phyloP scores from a whole-genome alignment of 2,888 invertebrate species.

The Acanthacorydalis orientalis region DNA sequence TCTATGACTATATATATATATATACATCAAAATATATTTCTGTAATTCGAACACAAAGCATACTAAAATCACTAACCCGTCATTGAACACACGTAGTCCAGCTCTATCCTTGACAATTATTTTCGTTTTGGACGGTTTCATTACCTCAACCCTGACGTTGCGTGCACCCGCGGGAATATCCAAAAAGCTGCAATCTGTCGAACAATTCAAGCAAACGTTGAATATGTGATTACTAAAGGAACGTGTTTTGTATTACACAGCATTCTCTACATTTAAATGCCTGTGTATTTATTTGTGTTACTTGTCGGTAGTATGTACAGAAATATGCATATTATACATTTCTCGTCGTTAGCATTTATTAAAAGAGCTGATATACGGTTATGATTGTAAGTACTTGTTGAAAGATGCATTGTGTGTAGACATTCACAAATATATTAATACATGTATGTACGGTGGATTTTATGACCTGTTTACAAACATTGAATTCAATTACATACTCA shows the following conservation, averaged over 20 bases:
- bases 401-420: too few species aligned
- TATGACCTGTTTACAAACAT: too few species aligned
- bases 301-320: too few species aligned
- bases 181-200: conserved; percentile 17
- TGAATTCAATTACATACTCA: too few species aligned
- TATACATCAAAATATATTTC: background rate
- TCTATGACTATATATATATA: background rate
- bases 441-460: too few species aligned
- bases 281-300: too few species aligned
- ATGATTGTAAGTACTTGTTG: too few species aligned
- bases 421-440: too few species aligned
- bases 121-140: conserved; percentile 30
- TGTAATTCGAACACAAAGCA: background rate
- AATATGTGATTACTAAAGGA: conserved; percentile 1
- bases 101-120: conserved; percentile 27
- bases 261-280: too few species aligned
- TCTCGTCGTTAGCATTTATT: too few species aligned
- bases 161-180: conserved; percentile 30
- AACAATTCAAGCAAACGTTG: background rate
- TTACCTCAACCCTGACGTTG: conserved; percentile 32
- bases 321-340: too few species aligned
- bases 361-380: too few species aligned
- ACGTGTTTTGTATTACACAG: background rate
- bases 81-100: conserved; percentile 26
- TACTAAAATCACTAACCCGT: conserved; percentile 22